Evolutionary conservation across 2,113 vertebrate genomes (phyloP), one percentile per base, ranked within the genome.

Genomic region (Xenus cinereus): DNA sequence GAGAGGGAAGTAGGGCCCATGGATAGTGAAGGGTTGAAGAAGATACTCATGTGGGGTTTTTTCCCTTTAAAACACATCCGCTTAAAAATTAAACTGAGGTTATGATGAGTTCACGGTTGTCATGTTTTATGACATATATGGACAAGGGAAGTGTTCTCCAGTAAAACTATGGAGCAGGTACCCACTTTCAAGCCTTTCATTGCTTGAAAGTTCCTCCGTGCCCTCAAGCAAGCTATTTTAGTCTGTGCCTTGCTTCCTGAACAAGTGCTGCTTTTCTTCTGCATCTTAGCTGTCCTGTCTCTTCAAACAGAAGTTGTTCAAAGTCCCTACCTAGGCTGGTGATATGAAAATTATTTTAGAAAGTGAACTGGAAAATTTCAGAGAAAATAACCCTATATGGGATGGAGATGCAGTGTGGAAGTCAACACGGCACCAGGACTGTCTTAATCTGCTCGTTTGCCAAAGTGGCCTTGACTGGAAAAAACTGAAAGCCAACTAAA

Each of bases 21-120:
- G 41, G 37, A 39, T 53, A 84, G 27, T 35, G 30, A 89, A 32
- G 14, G 11, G 30, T 33, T 84, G 60, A 88, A 80, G 69, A 87
- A 74, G 39, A 48, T 56, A 32, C 10, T 57, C 64, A 26, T 1
- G 4, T 51, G 1, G 1, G 2, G 0, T 1, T 39, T 82, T 73
- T 41, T 75, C 35, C 13, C 18, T 68, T 82, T 79, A 53, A 41
- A 85, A 79, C 12, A 37, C 11, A 66, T 41, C 6, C 0, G 2
- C 76, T 82, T 84, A 60, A 90, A 93, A 93, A 67, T n/a, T 84
- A 84, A 81, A 84, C 63, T 30, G n/a, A 71, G 28, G 30, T 88
- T 88, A 63, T 48, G 33, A 60, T 56, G 39, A 64, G 22, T 60
- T 90, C 17, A 69, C 4, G 35, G 26, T 24, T 64, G 45, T 68